Evolutionary conservation across 2,797 vertebrate species (phyloP).

Genomic region (Acanthornis magna): DNA sequence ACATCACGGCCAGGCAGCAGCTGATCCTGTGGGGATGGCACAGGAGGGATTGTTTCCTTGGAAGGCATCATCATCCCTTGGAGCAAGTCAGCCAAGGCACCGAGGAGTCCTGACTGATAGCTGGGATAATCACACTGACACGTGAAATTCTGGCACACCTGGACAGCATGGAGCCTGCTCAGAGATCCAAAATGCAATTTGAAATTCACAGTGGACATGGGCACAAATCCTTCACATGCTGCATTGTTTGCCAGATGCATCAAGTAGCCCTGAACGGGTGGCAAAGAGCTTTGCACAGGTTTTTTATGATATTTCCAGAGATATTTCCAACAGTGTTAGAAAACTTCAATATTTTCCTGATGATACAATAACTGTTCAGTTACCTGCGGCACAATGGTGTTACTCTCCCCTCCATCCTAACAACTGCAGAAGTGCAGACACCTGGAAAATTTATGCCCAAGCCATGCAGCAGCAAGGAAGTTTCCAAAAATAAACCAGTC

Average conservation of each 20-base stretch:
- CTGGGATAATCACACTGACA: neutral
- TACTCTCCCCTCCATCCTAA: neutral
- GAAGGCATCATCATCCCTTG: neutral
- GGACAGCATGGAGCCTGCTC: neutral
- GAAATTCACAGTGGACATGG: neutral
- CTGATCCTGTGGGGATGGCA: neutral
- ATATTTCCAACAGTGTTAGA: neutral
- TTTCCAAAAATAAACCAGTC: neutral
- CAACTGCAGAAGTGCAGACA: neutral
- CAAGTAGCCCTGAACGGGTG: neutral
- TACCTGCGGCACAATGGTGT: neutral
- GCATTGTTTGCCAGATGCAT: neutral
- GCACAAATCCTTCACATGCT: neutral
- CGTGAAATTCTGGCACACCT: neutral
- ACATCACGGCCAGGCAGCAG: neutral
- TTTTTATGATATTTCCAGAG: neutral
- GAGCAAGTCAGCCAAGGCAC: neutral
- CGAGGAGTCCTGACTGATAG: neutral
- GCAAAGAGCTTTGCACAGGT: neutral
- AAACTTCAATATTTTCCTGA: neutral
- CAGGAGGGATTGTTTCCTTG: neutral
- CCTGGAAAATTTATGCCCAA: neutral
- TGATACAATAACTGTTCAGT: neutral
- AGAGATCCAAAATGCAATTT: neutral
- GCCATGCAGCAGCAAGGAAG: neutral